A percentile compares a stretch with the other conserved stretches of the same genome.
phyloP scores from a whole-genome alignment of 2,888 invertebrate genomes.

The Plagodis pulveraria region DNA sequence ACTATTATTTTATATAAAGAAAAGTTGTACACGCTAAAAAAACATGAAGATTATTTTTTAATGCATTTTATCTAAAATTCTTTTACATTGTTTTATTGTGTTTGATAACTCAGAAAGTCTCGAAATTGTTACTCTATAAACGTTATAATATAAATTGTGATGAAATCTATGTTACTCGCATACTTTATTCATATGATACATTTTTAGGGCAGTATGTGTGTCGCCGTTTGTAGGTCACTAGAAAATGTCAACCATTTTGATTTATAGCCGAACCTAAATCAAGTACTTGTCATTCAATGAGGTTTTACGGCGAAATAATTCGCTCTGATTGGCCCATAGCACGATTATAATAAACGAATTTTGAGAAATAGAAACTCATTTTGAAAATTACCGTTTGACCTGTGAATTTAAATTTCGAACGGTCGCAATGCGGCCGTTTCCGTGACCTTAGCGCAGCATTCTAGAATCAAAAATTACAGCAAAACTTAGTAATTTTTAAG shows the following conservation, averaged over 20 bases:
- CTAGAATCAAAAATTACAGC: slow-evolving; percentile 31
- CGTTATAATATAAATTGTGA: too few relatives aligned
- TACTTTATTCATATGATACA: too few relatives aligned
- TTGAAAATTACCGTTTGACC: background rate
- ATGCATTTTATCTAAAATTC: too few relatives aligned
- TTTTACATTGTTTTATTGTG: too few relatives aligned
- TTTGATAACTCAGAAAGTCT: too few relatives aligned
- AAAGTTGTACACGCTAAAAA: too few relatives aligned
- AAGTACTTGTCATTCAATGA: slow-evolving; percentile 4
- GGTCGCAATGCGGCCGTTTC: slow-evolving; percentile 43
- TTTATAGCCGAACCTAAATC: slow-evolving; percentile 7
- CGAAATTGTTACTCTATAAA: too few relatives aligned
- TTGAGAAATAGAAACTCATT: background rate
- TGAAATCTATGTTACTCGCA: too few relatives aligned
- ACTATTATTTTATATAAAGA: too few relatives aligned
- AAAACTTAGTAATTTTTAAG: slow-evolving; percentile 22
- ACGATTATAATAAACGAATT: background rate
- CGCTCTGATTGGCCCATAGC: slow-evolving; percentile 13
- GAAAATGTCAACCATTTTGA: slow-evolving; percentile 8
- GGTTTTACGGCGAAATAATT: slow-evolving; percentile 10
- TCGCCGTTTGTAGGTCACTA: background rate
- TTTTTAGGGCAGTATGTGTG: too few relatives aligned
- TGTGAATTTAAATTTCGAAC: slow-evolving; percentile 12
- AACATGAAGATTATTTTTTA: too few relatives aligned
- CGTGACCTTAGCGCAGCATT: slow-evolving; percentile 33